Evolutionary conservation across 2,797 vertebrate species (phyloP).

Genomic region (Mareca strepera): DNA sequence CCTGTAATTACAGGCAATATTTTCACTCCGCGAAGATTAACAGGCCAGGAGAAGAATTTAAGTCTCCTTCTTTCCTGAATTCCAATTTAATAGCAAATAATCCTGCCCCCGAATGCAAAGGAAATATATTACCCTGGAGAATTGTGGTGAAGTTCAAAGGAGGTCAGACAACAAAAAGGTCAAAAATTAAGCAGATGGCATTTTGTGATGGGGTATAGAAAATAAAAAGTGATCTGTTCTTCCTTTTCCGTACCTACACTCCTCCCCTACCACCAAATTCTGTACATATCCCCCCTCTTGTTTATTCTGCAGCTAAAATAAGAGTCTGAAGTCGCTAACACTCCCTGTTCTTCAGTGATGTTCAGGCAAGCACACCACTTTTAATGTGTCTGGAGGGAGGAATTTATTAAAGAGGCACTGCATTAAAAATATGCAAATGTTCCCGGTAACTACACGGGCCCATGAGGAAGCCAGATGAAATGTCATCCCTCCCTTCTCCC

Average conservation of each 20-base stretch:
- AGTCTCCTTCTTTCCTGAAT: constrained; percentile 27
- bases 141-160: constrained; percentile 40
- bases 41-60: constrained; percentile 51
- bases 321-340: neutral
- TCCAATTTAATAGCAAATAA: constrained; percentile 65
- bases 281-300: neutral
- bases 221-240: neutral
- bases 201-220: neutral
- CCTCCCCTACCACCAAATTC: neutral
- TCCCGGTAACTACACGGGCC: constrained; percentile 57
- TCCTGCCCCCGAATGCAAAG: constrained; percentile 9
- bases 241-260: neutral
- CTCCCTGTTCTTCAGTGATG: neutral
- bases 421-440: constrained; percentile 75
- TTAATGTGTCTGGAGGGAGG: constrained; percentile 66
- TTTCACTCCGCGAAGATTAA: constrained; percentile 45
- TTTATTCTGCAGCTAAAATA: neutral
- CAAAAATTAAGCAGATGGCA: constrained; percentile 34
- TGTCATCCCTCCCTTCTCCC: constrained; percentile 51
- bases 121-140: constrained; percentile 51
- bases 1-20: constrained; percentile 32
- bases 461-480: constrained; percentile 64
- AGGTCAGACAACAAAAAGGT: constrained; percentile 52
- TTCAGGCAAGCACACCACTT: constrained; percentile 7
- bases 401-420: constrained; percentile 67